Evolutionary conservation across 2,113 vertebrate species (phyloP), one percentile per base, ranked within the genome.

Genomic region (Salvelinus fontinalis): DNA sequence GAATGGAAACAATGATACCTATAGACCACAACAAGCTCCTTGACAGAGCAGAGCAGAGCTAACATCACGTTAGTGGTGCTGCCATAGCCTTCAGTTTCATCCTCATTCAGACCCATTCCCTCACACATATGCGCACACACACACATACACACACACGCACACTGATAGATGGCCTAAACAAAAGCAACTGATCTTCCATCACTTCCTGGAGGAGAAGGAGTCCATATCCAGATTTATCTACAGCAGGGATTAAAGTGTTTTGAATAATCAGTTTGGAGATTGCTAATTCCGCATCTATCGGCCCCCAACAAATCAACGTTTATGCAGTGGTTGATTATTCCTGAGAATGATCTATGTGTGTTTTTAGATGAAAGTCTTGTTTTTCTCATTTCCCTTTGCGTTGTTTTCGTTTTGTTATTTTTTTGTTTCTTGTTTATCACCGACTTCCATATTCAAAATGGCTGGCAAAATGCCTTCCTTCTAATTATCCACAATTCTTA

Each of bases 1-100:
- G 89, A 91, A 92, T 94, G 92, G 91, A 95, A 96, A 95, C 90
- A 94, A 93, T 88, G 86, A 93, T 89, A 88, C 83, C 85, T 89
- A 91, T 65, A 89, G 87, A 89, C 89, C 90, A 90, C 89, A 76
- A 70, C 39, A 44, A 44, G 39, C 9, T 44, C 2, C 9, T 44
- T 70, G 85, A 84, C 24, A 79, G 39, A 11, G 8, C 39, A 44
- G 39, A 24, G 68, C 22, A 71, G 54, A 69, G 83, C 76, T 78
- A 85, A 78, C 51, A 84, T 18, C 80, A 69, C 7, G 8, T 11
- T 73, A 64, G 60, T 24, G 60, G 7, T 8, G 60, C 5, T 62
- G 59, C 18, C 18, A 24, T 22, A 24, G 60, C 6, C 5, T 64
- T 22, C 6, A n/a, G 16, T 24, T 64, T 64, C 1, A 64, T 11